These are phyloP conservation scores for Hylaeus volcanicus DNA, from an alignment of 1,140 invertebrate species.

Conservation along the genomic window DNA sequence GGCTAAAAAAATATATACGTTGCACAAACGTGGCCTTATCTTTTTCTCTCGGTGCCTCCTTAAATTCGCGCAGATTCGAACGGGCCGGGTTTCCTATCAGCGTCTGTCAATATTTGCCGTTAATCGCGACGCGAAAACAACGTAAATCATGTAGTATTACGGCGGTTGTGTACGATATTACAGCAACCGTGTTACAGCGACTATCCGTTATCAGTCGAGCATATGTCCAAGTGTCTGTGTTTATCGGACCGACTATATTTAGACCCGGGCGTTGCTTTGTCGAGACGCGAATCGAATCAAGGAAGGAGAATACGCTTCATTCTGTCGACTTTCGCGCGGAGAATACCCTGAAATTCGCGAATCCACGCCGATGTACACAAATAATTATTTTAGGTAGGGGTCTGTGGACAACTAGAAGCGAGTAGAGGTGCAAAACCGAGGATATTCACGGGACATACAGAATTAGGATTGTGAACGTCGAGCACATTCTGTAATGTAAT, in stretches of 20 bases:
- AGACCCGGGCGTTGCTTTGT: conserved; percentile 42
- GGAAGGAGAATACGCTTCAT: conserved; percentile 15
- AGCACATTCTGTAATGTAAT: too few relatives aligned
- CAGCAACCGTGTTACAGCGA: conserved; percentile 51
- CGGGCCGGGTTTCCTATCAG: conserved; percentile 10
- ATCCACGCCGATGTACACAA: too few relatives aligned
- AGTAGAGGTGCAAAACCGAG: too few relatives aligned
- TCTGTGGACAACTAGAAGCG: too few relatives aligned
- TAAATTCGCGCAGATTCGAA: conserved; percentile 13
- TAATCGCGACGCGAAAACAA: conserved; percentile 37
- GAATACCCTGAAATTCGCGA: background rate
- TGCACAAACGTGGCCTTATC: conserved; percentile 4
- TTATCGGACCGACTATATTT: conserved; percentile 55
- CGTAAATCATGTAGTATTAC: conserved; percentile 51
- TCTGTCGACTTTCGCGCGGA: background rate
- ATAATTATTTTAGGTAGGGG: too few relatives aligned
- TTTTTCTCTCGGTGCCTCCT: background rate
- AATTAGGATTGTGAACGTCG: too few relatives aligned
- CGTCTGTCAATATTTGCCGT: conserved; percentile 39
- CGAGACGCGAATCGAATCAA: conserved; percentile 42
- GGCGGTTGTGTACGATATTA: conserved; percentile 52
- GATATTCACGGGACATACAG: too few relatives aligned
- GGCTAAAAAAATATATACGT: background rate
- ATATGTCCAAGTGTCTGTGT: conserved; percentile 55
- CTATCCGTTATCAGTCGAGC: conserved; percentile 49